phyloP scores from a whole-genome alignment of 2,888 invertebrate genomes.

The Drosophila koepferae region DNA sequence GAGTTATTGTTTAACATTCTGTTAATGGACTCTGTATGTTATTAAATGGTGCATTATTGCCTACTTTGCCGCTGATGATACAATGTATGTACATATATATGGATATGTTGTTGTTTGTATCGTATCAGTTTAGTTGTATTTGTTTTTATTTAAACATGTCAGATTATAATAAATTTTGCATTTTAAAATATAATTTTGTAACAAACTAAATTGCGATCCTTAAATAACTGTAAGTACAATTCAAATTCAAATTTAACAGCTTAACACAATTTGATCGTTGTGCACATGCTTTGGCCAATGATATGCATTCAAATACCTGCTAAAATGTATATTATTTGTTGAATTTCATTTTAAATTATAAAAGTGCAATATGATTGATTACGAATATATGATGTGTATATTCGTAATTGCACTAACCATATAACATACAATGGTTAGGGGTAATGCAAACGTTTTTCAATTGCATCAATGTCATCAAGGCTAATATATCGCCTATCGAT shows the following conservation, averaged over 20 bases:
- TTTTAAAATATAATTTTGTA: neutral
- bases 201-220: neutral
- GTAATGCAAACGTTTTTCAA: neutral
- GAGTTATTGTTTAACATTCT: neutral
- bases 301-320: too few species aligned
- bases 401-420: neutral
- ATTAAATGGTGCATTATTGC: neutral
- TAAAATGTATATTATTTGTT: neutral
- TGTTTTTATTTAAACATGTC: neutral
- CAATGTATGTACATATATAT: neutral
- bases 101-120: neutral
- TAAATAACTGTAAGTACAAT: neutral
- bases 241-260: neutral
- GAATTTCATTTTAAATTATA: neutral
- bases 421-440: too few species aligned
- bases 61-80: neutral
- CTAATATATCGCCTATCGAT: slow-evolving; percentile 23
- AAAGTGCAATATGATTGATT: too few species aligned
- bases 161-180: neutral
- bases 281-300: too few species aligned
- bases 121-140: neutral
- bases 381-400: too few species aligned
- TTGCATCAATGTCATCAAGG: too few species aligned
- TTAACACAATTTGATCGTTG: neutral
- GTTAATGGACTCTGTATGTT: neutral